Base-by-base conservation (phyloP, 2,113 vertebrate species). In the Poeciliopsis turrubarensis region DNA sequence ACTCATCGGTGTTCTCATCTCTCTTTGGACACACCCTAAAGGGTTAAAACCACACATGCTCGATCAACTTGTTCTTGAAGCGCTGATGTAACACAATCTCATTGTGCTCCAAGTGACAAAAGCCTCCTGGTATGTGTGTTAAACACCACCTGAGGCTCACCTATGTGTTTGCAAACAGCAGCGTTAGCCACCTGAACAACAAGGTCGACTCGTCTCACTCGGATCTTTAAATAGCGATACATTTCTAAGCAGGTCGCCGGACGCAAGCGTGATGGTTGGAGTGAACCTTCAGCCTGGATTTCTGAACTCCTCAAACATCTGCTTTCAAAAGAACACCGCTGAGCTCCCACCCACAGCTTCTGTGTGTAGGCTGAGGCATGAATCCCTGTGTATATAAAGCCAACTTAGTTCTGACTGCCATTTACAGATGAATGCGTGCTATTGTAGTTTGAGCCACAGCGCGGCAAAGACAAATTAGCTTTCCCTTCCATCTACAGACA, bases 1-100 rank as follows among this genome's bases (percentile, higher is more conserved):
- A 94, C 90, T 93, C 94, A 82, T 96, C 95, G 44, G 90, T 84
- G 87, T 95, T 92, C 75, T 91, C 89, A 60, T 96, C 95, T 92
- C 93, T 92, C 83, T 95, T 97, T 90, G 95, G 92, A 95, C 93
- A 96, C 75, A 92, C 86, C 86, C 95, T 95, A 73, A 70, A 72
- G 65, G 27, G 67, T 78, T 72, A 62, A 87, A 77, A 84, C 9
- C 31, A 66, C 47, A 86, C 72, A 81, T 64, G 75, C 82, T 26
- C 5, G 54, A 73, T 77, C 60, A 73, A 76, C 72, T 72, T 39
- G 79, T 77, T 80, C 31, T 62, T 5, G 30, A 29, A 25, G 29
- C 39, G 0, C 0, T 69, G 11, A 32, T 29, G 57, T 41, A 71
- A 80, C 5, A 61, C 32, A 26, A 57, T 72, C 30, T 68, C 37